phyloP scores from a whole-genome alignment of 2,888 invertebrate genomes.

The Scaptomyza cyrtandrae region DNA sequence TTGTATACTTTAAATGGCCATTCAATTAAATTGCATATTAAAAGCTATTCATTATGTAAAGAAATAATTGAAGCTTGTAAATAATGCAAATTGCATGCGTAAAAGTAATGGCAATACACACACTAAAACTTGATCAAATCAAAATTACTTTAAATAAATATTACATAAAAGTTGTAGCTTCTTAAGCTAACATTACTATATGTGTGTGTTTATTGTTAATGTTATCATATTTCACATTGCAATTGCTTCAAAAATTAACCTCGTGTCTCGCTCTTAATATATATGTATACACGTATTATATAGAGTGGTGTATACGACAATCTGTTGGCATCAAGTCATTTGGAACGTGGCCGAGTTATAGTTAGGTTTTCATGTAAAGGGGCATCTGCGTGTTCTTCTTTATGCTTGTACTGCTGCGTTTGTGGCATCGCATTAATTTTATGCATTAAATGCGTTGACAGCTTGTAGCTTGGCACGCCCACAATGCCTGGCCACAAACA shows the following conservation, averaged over 20 bases:
- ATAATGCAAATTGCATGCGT: constrained; percentile 44
- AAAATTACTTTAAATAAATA: neutral
- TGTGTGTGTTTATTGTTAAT: neutral
- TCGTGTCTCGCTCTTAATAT: neutral
- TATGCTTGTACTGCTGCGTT: constrained; percentile 1
- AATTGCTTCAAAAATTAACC: constrained; percentile 13
- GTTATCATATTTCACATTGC: constrained; percentile 1
- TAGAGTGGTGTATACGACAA: constrained; percentile 2
- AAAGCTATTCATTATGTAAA: constrained; percentile 50
- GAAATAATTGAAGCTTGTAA: constrained; percentile 52
- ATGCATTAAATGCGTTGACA: constrained; percentile 64
- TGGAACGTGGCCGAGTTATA: constrained; percentile 27
- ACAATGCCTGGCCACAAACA: constrained; percentile 25
- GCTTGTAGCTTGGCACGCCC: constrained; percentile 53
- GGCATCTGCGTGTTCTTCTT: neutral
- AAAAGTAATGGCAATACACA: no score
- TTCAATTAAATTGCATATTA: constrained; percentile 55
- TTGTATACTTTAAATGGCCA: no score
- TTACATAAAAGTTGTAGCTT: neutral
- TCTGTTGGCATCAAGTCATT: constrained; percentile 20
- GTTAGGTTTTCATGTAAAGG: constrained; percentile 6
- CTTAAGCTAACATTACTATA: neutral
- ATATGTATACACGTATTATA: no score
- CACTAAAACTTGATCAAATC: neutral
- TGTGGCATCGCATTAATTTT: constrained; percentile 45